A percentile compares a stretch with the other conserved stretches of the same genome.
Evolutionary conservation across 2,888 invertebrate species (phyloP).

Genomic region (Halictus ligatus): DNA sequence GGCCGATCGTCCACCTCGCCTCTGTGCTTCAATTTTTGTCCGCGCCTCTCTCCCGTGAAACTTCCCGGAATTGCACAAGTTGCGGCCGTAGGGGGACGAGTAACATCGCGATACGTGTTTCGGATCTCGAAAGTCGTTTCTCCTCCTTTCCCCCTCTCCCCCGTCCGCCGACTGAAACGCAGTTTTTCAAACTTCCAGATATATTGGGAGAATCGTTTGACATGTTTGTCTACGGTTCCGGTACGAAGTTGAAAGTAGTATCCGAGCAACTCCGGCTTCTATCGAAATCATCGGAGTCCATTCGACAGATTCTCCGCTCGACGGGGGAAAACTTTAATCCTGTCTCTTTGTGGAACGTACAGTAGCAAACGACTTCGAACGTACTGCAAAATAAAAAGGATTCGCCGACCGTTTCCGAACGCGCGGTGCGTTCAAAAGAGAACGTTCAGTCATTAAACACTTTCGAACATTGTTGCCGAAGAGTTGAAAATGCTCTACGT

Average conservation of each 20-base stretch:
- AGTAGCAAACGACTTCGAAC: not conserved
- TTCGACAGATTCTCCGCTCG: constrained; percentile 16
- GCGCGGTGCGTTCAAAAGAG: not conserved
- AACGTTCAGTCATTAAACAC: not conserved
- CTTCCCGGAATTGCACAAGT: constrained; percentile 48
- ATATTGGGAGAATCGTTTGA: constrained; percentile 37
- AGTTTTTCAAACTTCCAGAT: constrained; percentile 34
- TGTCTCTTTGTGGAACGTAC: constrained; percentile 23
- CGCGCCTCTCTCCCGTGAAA: constrained; percentile 9
- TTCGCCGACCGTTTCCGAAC: not conserved
- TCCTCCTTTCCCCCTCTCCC: not conserved
- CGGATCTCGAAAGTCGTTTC: constrained; percentile 38
- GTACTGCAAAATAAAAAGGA: constrained; percentile 1
- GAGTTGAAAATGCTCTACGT: not conserved
- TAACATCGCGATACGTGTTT: constrained; percentile 39
- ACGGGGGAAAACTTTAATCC: constrained; percentile 26
- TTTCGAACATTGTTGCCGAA: not conserved
- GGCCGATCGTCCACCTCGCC: not conserved
- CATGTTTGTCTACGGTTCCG: constrained; percentile 49
- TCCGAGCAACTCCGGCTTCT: constrained; percentile 21
- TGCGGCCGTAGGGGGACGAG: constrained; percentile 13
- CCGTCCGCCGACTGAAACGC: constrained; percentile 5
- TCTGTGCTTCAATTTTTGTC: constrained; percentile 28
- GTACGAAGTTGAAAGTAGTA: constrained; percentile 32
- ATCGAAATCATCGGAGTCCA: constrained; percentile 27